Evolutionary conservation across 2,888 invertebrate genomes (phyloP).

Genomic region (Parthenolecanium corni): DNA sequence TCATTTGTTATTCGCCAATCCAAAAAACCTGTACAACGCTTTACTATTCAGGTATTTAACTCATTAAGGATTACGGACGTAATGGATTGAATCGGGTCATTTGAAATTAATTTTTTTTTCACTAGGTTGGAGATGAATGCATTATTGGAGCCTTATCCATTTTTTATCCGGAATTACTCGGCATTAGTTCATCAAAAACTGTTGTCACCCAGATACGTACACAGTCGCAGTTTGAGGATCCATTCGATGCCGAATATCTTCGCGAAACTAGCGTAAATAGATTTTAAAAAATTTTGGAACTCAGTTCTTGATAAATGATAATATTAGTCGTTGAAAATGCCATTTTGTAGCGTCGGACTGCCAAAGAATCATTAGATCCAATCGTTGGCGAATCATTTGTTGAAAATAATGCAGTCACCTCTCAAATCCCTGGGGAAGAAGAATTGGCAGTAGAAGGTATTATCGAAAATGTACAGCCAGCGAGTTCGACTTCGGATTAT

Average conservation of each 20-base stretch:
- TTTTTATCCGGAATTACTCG: conserved; percentile 77
- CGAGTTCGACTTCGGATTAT: conserved; percentile 23
- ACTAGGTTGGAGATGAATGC: conserved; percentile 80
- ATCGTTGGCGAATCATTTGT: conserved; percentile 36
- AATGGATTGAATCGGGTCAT: neutral
- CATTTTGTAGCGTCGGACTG: conserved; percentile 44
- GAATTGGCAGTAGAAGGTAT: conserved; percentile 12
- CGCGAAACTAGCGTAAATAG: conserved; percentile 69
- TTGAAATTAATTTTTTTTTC: conserved; percentile 31
- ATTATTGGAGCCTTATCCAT: conserved; percentile 79
- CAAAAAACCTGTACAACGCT: conserved; percentile 54
- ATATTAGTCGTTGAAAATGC: neutral
- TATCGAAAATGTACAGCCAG: conserved; percentile 36
- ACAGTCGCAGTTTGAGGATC: conserved; percentile 77
- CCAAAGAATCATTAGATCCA: conserved; percentile 49
- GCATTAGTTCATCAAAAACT: conserved; percentile 64
- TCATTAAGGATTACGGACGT: neutral
- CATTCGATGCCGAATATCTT: conserved; percentile 83
- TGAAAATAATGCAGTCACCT: neutral
- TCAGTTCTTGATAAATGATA: too few species aligned
- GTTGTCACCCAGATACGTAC: conserved; percentile 59
- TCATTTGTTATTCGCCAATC: conserved; percentile 62
- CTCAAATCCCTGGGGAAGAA: conserved; percentile 9
- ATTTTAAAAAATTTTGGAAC: too few species aligned
- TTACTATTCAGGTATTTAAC: conserved; percentile 50